Base-by-base conservation (phyloP, 2,888 invertebrate genomes). In the Azorinus chamasolen region DNA sequence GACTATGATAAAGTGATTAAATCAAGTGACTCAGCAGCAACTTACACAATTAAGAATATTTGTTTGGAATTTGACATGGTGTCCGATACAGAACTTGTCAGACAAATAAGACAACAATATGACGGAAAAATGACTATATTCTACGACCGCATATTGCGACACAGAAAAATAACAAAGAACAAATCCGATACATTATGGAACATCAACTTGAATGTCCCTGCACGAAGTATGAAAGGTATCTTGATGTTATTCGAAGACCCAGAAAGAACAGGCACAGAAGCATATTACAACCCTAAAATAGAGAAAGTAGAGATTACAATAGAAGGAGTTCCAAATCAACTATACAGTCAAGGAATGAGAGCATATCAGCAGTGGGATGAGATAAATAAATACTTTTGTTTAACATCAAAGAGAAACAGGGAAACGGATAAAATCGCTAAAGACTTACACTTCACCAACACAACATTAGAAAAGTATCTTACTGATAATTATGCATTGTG, bases 301-400 rank as follows among this genome's bases (percentile, higher is more conserved):
- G 50, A 18, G 32, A 79, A 82, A 48, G 77, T 77, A 27, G 72
- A 72, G 37, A 41, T 79, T n/a, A 82, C 63, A 45, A 79, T 78
- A 48, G 80, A 83, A 46, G 73, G 79, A 8, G 71, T 72, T 12
- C 79, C 78, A n/a, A 78, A 82, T 59, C 79, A 80, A 54, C 66
- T 82, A n/a, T 83, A 75, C 78, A 58, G 37, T 53, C 78, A 84
- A 66, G 73, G 82, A 25, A 65, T 84, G 61, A 39, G 54, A 37
- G 53, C 82, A 16, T 64, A 84, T 65, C 82, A 83, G 27, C 69
- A 75, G 45, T 84, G 77, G 82, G 82, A 83, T 58, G 76, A 82
- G 54, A 63, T 62, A 32, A 70, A 45, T 18, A 78, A 68, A 57
- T 72, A 39, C 59, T 76, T 81, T 57, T 54, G 62, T 25, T 39